Evolutionary conservation across 2,113 vertebrate genomes (phyloP), one percentile per base, ranked within the genome.

Genomic region (Cryptotis parvus): DNA sequence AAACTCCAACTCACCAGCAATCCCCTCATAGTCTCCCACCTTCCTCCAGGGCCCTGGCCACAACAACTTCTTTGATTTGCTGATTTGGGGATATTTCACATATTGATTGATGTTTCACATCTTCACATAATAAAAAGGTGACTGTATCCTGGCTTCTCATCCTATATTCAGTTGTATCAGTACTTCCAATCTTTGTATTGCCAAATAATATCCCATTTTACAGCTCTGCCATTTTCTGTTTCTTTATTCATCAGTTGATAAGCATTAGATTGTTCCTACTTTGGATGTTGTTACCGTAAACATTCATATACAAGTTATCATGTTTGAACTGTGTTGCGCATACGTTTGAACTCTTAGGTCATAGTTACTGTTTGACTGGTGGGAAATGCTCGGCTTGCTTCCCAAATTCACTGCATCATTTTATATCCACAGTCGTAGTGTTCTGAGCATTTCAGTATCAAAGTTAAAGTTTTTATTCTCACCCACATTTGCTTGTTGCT

Each of bases 221-320:
- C 20, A 20, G 52, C n/a, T n/a, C n/a, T n/a, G n/a, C n/a, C n/a
- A n/a, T n/a, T n/a, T 55, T 58, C 24, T 58, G 55, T 24, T 58
- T 24, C 55, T 58, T 24, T 58, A 22, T 58, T 58, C 55, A 58
- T 77, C 45, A 83, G 18, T 39, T 37, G 70, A 37, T 61, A 29
- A 31, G 31, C 20, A 41, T 61, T 90, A 45, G 37, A 16, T 37
- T 68, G 35, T 74, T 86, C 68, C 68, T 22, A 75, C 18, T 39
- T 84, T 78, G 31, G 65, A 55, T 92, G 79, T 58, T 87, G 58
- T 20, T 87, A 18, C 55, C 70, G 24, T 90, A 82, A 94, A 41
- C 49, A 72, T 39, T 45, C 33, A 52, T 18, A n/a, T 52, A 45
- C 20, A 65, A 72, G 69, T 76, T 80, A 91, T 69, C 76, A 15